Evolutionary conservation across 2,113 vertebrate genomes (phyloP), one percentile per base, ranked within the genome.

Genomic region (Morone chrysops): DNA sequence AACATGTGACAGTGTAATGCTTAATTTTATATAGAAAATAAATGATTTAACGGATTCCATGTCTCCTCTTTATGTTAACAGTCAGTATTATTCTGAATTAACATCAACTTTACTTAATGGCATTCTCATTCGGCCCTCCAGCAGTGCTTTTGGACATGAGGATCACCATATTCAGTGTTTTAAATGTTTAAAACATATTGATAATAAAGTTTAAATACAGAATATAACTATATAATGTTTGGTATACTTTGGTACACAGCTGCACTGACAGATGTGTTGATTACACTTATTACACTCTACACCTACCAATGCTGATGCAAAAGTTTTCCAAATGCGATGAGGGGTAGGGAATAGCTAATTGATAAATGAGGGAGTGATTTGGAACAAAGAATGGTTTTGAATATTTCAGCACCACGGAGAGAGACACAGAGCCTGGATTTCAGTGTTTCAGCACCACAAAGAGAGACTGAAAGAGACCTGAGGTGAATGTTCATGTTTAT

Each of bases 381-480:
- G n/a, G n/a, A 9, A 61, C 4, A 56, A 48, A 53, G 16, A 3
- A 4, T 31, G 48, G 40, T 2, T 40, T 41, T 43, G 20, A 66
- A n/a, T 69, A 62, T 70, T 70, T 82, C 72, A 75, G 80, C 63
- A 75, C 65, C 63, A 22, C 1, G 56, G 71, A 82, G 14, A 75
- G 63, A 61, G 63, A 17, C 63, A 25, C 22, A 8, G 20, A 13
- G 16, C 4, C 43, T 31, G 20, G 4, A 8, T 5, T 20, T 56
- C 6, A 14, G 22, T 48, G 14, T 6, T 40, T 69, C 61, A 41
- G 59, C 14, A 53, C 68, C 57, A n/a, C 2, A 16, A 48, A 63
- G 38, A 40, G 57, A 17, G 54, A 25, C n/a, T n/a, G 0, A 22
- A 14, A 51, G 17, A 50, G 48, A 51, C 16, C 17, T 51, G 50